Evolutionary conservation across 2,797 vertebrate genomes (phyloP).

Genomic region (Hydrocynus forskahlii): DNA sequence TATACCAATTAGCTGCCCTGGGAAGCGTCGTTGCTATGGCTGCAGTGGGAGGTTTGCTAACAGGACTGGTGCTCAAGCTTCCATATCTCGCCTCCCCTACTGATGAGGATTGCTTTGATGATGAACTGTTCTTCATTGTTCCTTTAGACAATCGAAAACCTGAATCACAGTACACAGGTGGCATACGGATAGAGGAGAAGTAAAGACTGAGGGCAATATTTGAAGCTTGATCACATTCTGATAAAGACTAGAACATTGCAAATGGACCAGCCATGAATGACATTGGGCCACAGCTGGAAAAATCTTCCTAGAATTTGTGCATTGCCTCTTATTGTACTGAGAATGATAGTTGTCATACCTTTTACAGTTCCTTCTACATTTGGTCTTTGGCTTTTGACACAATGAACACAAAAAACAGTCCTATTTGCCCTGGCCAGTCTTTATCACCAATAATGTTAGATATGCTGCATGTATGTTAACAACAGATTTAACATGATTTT

Average conservation of each 20-base stretch:
- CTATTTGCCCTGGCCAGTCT: neutral
- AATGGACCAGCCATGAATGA: neutral
- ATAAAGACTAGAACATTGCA: neutral
- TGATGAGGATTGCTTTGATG: slow-evolving; percentile 79
- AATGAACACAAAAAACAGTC: neutral
- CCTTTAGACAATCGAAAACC: slow-evolving; percentile 66
- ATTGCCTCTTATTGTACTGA: too few relatives aligned
- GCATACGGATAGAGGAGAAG: slow-evolving; percentile 41
- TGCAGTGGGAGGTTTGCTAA: slow-evolving; percentile 73
- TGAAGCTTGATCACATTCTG: slow-evolving; percentile 4
- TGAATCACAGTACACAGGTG: slow-evolving; percentile 30
- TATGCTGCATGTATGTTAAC: neutral
- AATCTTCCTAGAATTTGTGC: too few relatives aligned
- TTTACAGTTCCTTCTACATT: too few relatives aligned
- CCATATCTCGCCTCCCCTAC: slow-evolving; percentile 74
- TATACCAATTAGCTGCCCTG: slow-evolving; percentile 79
- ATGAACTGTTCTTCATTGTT: slow-evolving; percentile 79
- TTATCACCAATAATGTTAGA: too few relatives aligned
- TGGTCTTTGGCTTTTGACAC: neutral
- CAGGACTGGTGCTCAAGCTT: slow-evolving; percentile 74
- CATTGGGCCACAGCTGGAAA: neutral
- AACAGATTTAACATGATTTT: too few relatives aligned
- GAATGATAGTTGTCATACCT: too few relatives aligned
- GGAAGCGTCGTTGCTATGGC: slow-evolving; percentile 71
- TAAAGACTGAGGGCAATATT: neutral